Evolutionary conservation across 2,113 vertebrate genomes (phyloP).

Genomic region (western clawed frog (Xenopus tropicalis)): DNA sequence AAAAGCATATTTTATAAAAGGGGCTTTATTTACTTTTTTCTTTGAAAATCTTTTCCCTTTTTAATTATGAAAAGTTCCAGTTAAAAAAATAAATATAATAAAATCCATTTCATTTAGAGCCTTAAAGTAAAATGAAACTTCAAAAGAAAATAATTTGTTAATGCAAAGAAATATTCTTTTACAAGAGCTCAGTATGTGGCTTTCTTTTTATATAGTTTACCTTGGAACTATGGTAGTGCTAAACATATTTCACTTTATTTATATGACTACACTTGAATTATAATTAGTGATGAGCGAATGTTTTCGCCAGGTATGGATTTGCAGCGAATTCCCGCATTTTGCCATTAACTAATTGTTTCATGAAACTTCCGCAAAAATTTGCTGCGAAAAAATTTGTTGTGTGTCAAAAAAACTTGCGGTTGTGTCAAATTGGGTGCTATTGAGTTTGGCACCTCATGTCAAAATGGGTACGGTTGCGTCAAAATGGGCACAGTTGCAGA

Average conservation of each 20-base stretch:
- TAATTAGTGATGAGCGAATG: too few relatives aligned
- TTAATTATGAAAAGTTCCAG: slow-evolving; percentile 46
- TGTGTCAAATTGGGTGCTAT: too few relatives aligned
- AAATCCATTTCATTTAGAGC: slow-evolving; percentile 32
- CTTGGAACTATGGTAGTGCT: not conserved
- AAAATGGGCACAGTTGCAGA: too few relatives aligned
- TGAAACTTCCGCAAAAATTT: too few relatives aligned
- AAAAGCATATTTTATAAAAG: slow-evolving; percentile 53
- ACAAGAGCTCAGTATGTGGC: not conserved
- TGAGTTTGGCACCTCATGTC: too few relatives aligned
- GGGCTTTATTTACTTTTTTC: slow-evolving; percentile 49
- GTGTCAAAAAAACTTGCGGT: too few relatives aligned
- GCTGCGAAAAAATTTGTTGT: too few relatives aligned
- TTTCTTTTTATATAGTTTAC: not conserved
- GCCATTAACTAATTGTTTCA: too few relatives aligned
- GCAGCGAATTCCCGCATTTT: too few relatives aligned
- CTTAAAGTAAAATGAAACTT: slow-evolving; percentile 50
- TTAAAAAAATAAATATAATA: slow-evolving; percentile 50
- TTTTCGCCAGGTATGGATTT: too few relatives aligned
- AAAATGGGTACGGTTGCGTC: too few relatives aligned
- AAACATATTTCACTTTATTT: not conserved
- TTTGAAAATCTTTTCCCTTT: slow-evolving; percentile 59
- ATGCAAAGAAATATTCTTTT: slow-evolving; percentile 11
- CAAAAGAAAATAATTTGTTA: slow-evolving; percentile 37
- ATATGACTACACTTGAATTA: too few relatives aligned